Evolutionary conservation across 2,888 invertebrate species (phyloP).

Genomic region (Escarpia spicata): DNA sequence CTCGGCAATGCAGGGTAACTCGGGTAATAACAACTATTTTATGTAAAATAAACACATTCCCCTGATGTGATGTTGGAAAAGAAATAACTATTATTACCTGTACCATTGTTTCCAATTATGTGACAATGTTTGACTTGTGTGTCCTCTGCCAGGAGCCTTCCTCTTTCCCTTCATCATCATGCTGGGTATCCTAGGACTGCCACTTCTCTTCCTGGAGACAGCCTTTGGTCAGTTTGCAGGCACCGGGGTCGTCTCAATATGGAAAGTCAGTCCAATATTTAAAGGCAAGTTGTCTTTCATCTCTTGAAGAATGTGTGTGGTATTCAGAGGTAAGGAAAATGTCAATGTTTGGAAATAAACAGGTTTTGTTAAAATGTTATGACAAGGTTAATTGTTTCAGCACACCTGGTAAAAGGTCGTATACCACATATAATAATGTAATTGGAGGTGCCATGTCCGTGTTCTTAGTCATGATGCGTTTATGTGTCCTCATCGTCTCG

Average conservation of each 20-base stretch:
- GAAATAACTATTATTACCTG: too few relatives aligned
- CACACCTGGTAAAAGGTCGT: too few relatives aligned
- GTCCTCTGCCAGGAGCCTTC: conserved; percentile 68
- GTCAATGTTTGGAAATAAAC: conserved; percentile 19
- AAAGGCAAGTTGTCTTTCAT: conserved; percentile 60
- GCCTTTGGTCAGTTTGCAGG: conserved; percentile 82
- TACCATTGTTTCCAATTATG: not conserved
- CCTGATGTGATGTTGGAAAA: too few relatives aligned
- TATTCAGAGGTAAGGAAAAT: not conserved
- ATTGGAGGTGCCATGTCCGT: too few relatives aligned
- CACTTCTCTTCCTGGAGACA: conserved; percentile 85
- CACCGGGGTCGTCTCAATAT: conserved; percentile 58
- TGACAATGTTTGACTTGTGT: not conserved
- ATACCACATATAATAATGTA: too few relatives aligned
- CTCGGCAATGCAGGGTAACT: too few relatives aligned
- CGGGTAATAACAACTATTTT: too few relatives aligned
- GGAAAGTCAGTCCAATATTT: conserved; percentile 57
- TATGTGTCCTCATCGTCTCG: too few relatives aligned
- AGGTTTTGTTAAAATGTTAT: conserved; percentile 53
- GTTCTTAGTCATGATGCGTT: too few relatives aligned
- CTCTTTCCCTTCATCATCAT: conserved; percentile 85
- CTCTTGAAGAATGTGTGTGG: not conserved
- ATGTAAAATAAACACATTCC: too few relatives aligned
- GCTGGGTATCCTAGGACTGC: conserved; percentile 82
- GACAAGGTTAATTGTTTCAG: too few relatives aligned